phyloP scores from a whole-genome alignment of 1,140 invertebrate species.

The Papilio dardanus region DNA sequence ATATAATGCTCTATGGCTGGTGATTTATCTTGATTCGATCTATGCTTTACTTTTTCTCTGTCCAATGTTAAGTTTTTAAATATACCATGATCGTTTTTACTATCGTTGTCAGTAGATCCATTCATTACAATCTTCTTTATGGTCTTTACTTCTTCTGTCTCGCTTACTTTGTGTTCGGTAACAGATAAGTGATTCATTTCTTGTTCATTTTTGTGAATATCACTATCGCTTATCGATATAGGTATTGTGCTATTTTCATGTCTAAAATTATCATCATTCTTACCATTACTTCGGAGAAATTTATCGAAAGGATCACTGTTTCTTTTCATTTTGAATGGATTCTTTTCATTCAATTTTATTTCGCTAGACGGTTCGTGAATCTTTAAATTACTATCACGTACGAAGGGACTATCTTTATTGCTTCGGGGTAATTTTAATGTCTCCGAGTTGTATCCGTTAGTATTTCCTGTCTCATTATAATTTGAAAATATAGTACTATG shows the following conservation, averaged over 20 bases:
- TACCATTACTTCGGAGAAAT: slow-evolving; percentile 52
- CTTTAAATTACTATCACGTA: slow-evolving; percentile 37
- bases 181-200: slow-evolving; percentile 66
- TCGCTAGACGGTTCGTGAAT: slow-evolving; percentile 25
- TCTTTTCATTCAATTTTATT: slow-evolving; percentile 32
- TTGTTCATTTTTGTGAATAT: slow-evolving; percentile 63
- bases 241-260: slow-evolving; percentile 51
- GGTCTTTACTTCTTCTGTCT: slow-evolving; percentile 79
- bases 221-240: slow-evolving; percentile 65
- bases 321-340: slow-evolving; percentile 58
- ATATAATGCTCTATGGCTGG: slow-evolving; percentile 18
- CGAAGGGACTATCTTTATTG: slow-evolving; percentile 50
- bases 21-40: neutral
- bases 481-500: slow-evolving; percentile 53
- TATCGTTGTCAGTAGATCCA: slow-evolving; percentile 52
- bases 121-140: slow-evolving; percentile 77
- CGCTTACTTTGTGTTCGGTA: slow-evolving; percentile 74
- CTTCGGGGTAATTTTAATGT: slow-evolving; percentile 44
- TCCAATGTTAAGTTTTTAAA: neutral
- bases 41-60: neutral
- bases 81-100: slow-evolving; percentile 26
- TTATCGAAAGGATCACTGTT: slow-evolving; percentile 68
- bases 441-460: slow-evolving; percentile 49
- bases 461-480: slow-evolving; percentile 47
- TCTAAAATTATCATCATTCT: slow-evolving; percentile 50